Conservation (phyloP, 2,113 vertebrate species). For the Motacilla tschutschensis region DNA sequence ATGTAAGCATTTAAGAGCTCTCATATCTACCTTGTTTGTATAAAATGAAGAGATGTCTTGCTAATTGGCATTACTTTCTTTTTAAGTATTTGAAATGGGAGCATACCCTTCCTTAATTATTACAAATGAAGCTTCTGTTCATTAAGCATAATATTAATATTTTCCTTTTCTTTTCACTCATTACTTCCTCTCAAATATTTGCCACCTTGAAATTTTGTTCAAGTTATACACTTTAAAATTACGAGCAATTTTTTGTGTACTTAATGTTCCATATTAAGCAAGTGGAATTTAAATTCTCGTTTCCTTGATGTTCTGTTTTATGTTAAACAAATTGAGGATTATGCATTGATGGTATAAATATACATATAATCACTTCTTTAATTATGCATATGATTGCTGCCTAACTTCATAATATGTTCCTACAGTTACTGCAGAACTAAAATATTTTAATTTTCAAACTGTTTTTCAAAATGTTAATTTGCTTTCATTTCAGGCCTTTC, state of each 20-base stretch:
- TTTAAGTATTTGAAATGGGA: constrained; percentile 17
- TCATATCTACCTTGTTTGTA: not conserved
- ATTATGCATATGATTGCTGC: constrained; percentile 67
- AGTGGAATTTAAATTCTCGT: constrained; percentile 57
- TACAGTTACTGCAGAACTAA: constrained; percentile 54
- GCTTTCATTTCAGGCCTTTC: constrained; percentile 11
- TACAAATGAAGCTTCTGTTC: constrained; percentile 36
- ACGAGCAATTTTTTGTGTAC: constrained; percentile 29
- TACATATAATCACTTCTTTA: constrained; percentile 72
- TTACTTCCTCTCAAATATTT: constrained; percentile 53
- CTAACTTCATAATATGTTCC: constrained; percentile 57
- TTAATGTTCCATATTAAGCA: constrained; percentile 64
- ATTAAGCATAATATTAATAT: constrained; percentile 54
- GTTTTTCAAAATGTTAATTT: constrained; percentile 51
- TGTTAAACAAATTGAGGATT: constrained; percentile 68
- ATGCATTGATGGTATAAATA: constrained; percentile 71
- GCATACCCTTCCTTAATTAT: constrained; percentile 16
- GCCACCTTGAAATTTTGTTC: constrained; percentile 43
- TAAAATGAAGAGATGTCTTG: constrained; percentile 3
- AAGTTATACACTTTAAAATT: constrained; percentile 45
- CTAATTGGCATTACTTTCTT: constrained; percentile 1
- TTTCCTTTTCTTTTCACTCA: constrained; percentile 57
- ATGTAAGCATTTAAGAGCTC: not conserved
- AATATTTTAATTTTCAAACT: constrained; percentile 61
- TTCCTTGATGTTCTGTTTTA: constrained; percentile 69